phyloP scores from a whole-genome alignment of 2,797 vertebrate species.

The Astyanax mexicanus region DNA sequence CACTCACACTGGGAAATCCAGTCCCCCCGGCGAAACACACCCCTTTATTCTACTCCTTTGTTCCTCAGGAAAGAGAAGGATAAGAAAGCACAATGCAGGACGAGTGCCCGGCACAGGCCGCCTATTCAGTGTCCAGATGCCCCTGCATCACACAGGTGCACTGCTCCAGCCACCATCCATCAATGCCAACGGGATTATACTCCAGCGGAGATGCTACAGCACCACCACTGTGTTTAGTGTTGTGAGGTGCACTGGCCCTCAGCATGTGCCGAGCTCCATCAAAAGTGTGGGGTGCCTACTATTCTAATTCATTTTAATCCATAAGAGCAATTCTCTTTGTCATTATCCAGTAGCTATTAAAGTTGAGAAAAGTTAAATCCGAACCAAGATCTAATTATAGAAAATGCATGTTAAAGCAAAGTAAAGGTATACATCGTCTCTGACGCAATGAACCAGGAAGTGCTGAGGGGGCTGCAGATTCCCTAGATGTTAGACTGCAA shows the following conservation, averaged over 20 bases:
- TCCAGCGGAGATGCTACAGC: neutral
- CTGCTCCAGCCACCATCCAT: constrained; percentile 37
- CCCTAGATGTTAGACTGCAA: no score
- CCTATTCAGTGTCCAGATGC: constrained; percentile 55
- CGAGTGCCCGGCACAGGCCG: constrained; percentile 20
- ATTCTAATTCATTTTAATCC: no score
- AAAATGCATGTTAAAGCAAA: no score
- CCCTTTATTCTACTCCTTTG: constrained; percentile 34
- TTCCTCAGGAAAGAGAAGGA: constrained; percentile 1
- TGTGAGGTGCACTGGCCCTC: neutral
- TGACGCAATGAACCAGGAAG: no score
- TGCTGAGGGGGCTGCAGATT: no score
- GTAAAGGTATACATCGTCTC: no score
- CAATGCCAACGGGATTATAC: constrained; percentile 40
- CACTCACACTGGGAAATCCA: constrained; percentile 1
- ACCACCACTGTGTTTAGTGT: neutral
- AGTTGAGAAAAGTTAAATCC: no score
- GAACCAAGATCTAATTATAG: no score
- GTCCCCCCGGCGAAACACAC: constrained; percentile 9
- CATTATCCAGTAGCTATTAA: no score
- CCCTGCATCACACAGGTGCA: constrained; percentile 3
- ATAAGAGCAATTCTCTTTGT: no score
- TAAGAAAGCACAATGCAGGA: constrained; percentile 17
- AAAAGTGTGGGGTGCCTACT: no score
- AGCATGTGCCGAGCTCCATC: neutral